Conservation (phyloP, 2,797 vertebrate species). For the Gadopsis bispinosus region DNA sequence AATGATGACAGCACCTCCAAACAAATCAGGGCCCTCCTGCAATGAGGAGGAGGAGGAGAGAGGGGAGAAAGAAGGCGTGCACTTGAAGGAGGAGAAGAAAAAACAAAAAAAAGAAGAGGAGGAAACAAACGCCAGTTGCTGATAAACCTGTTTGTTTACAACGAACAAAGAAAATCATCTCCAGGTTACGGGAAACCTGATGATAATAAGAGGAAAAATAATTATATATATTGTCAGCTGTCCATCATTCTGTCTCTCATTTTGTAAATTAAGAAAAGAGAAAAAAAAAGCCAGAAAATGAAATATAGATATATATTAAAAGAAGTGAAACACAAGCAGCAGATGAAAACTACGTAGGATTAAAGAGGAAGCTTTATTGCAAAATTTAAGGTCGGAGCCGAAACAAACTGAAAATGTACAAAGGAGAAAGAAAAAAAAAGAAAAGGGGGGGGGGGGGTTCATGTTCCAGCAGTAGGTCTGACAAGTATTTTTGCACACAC, state of each 20-base stretch:
- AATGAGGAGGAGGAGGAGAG: constrained; percentile 81
- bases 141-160: constrained; percentile 75
- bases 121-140: constrained; percentile 70
- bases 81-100: constrained; percentile 62
- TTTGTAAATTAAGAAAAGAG: constrained; percentile 87
- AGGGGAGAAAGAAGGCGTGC: constrained; percentile 50
- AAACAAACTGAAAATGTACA: constrained; percentile 63
- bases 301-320: constrained; percentile 87
- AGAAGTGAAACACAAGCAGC: constrained; percentile 72
- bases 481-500: constrained; percentile 87
- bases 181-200: constrained; percentile 78
- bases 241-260: constrained; percentile 89
- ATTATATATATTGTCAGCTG: constrained; percentile 89
- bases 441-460: too few relatives aligned
- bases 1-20: constrained; percentile 95
- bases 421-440: constrained; percentile 43
- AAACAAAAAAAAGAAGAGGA: constrained; percentile 29
- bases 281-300: constrained; percentile 75
- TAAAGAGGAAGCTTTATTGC: constrained; percentile 78
- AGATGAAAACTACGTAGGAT: constrained; percentile 75
- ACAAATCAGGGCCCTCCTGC: constrained; percentile 94
- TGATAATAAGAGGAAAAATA: constrained; percentile 80
- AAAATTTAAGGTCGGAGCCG: constrained; percentile 77
- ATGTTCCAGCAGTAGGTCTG: constrained; percentile 80
- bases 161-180: constrained; percentile 75